Evolutionary conservation across 2,888 invertebrate genomes (phyloP).

Genomic region (Margaritifera margaritifera): DNA sequence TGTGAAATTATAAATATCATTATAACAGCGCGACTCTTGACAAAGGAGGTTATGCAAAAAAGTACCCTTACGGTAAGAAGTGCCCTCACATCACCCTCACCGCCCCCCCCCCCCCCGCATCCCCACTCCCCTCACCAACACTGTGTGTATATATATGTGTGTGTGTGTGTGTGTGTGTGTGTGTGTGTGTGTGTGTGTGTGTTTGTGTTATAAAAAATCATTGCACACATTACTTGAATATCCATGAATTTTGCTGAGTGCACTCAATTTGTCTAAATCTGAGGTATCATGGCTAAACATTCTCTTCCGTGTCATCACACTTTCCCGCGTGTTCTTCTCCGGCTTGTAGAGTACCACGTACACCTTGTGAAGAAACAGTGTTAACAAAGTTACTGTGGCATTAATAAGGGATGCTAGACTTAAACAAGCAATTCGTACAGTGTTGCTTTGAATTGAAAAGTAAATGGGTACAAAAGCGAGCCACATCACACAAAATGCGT

Average conservation of each 20-base stretch:
- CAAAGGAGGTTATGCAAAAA: too few relatives aligned
- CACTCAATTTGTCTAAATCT: constrained; percentile 21
- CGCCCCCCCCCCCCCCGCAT: too few relatives aligned
- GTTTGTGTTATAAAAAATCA: too few relatives aligned
- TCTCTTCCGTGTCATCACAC: constrained; percentile 74
- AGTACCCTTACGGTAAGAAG: too few relatives aligned
- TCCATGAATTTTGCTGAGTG: constrained; percentile 21
- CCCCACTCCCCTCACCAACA: too few relatives aligned
- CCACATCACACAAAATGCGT: constrained; percentile 77
- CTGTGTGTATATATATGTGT: too few relatives aligned
- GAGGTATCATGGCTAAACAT: constrained; percentile 30
- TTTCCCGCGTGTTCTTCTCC: constrained; percentile 77
- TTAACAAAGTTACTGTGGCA: constrained; percentile 76
- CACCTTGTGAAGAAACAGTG: constrained; percentile 77
- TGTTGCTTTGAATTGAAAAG: constrained; percentile 74
- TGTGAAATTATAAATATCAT: too few relatives aligned
- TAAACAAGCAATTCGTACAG: constrained; percentile 75
- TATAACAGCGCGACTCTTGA: too few relatives aligned
- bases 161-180: too few relatives aligned
- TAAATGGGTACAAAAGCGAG: constrained; percentile 77
- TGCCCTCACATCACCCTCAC: too few relatives aligned
- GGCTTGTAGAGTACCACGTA: constrained; percentile 77
- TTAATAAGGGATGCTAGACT: constrained; percentile 76
- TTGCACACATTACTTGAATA: too few relatives aligned
- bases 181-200: too few relatives aligned